phyloP scores from a whole-genome alignment of 1,140 invertebrate genomes.

The Eumeta japonica region DNA sequence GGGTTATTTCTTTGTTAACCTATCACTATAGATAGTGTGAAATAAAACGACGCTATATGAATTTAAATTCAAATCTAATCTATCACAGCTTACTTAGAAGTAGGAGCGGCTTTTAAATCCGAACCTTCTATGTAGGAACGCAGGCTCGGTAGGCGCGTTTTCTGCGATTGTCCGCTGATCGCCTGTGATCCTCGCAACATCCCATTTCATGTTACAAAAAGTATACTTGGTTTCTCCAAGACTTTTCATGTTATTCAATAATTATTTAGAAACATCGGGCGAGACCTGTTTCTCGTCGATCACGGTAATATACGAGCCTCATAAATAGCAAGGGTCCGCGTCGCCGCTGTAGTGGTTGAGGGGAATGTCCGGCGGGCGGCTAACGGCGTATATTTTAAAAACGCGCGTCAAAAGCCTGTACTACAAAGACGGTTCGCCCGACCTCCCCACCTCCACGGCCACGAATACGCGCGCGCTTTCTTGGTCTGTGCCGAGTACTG shows the following conservation, averaged over 20 bases:
- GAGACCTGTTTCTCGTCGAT: neutral
- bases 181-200: too few species aligned
- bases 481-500: constrained; percentile 47
- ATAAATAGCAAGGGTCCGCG: constrained; percentile 16
- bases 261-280: neutral
- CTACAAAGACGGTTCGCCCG: constrained; percentile 44
- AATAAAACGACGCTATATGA: constrained; percentile 26
- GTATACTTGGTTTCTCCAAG: too few species aligned
- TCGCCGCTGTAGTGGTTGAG: constrained; percentile 23
- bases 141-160: too few species aligned
- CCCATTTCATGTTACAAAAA: too few species aligned
- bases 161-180: too few species aligned
- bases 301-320: neutral
- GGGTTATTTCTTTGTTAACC: constrained; percentile 32
- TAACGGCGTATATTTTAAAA: constrained; percentile 46
- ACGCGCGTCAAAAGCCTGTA: constrained; percentile 52
- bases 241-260: too few species aligned
- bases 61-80: constrained; percentile 40
- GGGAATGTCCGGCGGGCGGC: constrained; percentile 17
- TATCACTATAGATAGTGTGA: constrained; percentile 30
- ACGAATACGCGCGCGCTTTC: constrained; percentile 38
- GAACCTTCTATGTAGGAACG: too few species aligned
- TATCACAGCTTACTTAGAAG: constrained; percentile 52
- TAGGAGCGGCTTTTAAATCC: constrained; percentile 25
- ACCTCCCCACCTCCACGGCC: constrained; percentile 41